Evolutionary conservation across 2,113 vertebrate genomes (phyloP).

Genomic region (Casuarius casuarius): DNA sequence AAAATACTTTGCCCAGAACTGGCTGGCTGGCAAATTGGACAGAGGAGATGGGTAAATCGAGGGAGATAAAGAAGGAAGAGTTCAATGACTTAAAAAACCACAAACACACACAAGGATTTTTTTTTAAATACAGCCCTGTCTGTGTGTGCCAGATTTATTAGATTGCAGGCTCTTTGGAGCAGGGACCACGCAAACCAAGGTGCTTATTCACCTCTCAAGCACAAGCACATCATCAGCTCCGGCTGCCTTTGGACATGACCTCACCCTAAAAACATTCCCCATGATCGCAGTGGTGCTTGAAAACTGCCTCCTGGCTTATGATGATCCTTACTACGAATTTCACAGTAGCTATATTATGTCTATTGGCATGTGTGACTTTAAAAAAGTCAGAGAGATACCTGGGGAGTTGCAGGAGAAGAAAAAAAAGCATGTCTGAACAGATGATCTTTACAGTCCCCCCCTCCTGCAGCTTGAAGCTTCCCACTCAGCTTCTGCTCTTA

Average conservation of each 20-base stretch:
- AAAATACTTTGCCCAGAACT: not conserved
- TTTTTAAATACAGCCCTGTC: not conserved
- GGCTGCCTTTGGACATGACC: conserved; percentile 44
- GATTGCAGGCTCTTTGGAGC: not conserved
- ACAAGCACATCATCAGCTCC: conserved; percentile 29
- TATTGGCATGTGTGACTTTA: conserved; percentile 40
- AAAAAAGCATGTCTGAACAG: conserved; percentile 56
- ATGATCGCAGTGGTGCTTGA: conserved; percentile 21
- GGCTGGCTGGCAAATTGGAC: not conserved
- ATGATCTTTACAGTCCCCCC: conserved; percentile 55
- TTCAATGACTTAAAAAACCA: not conserved
- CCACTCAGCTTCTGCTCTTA: conserved; percentile 70
- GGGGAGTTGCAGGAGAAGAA: not conserved
- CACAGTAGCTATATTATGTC: not conserved
- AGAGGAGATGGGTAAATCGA: not conserved
- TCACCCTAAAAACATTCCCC: conserved; percentile 56
- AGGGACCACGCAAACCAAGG: conserved; percentile 6
- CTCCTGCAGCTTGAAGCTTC: conserved; percentile 63
- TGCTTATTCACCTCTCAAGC: conserved; percentile 33
- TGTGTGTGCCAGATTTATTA: not conserved
- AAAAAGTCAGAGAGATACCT: conserved; percentile 12
- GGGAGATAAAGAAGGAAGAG: not conserved
- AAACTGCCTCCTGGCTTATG: not conserved
- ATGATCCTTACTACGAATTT: conserved; percentile 27
- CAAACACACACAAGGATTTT: not conserved